phyloP scores from a whole-genome alignment of 2,888 invertebrate species.

The Lymantria dispar region DNA sequence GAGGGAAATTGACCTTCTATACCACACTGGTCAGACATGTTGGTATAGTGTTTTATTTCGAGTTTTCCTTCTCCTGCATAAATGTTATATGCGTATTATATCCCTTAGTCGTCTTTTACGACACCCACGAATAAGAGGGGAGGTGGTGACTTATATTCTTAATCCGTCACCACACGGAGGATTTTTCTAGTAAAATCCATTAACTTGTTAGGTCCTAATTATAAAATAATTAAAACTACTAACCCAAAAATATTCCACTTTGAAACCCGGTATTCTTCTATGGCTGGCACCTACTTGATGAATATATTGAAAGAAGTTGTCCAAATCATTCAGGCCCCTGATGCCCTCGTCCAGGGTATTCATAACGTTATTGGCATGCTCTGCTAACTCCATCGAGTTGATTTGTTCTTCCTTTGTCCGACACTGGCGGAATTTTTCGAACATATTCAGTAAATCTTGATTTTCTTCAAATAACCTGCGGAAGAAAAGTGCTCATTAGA shows the following conservation, averaged over 20 bases:
- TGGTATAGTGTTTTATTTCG: too few species aligned
- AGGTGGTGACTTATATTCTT: too few species aligned
- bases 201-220: too few species aligned
- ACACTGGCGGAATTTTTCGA: constrained; percentile 90
- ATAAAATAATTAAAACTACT: constrained; percentile 42
- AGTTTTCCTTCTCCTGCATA: too few species aligned
- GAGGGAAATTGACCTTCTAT: too few species aligned
- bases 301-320: constrained; percentile 91
- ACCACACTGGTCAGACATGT: too few species aligned
- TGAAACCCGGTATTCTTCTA: constrained; percentile 91
- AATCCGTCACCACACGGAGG: too few species aligned
- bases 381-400: constrained; percentile 90
- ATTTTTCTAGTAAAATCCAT: too few species aligned
- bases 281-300: constrained; percentile 93
- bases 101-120: too few species aligned
- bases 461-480: constrained; percentile 93
- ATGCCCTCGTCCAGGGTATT: constrained; percentile 94
- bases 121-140: too few species aligned
- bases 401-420: constrained; percentile 91
- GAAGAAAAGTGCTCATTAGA: constrained; percentile 8
- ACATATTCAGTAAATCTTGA: constrained; percentile 88
- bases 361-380: constrained; percentile 95
- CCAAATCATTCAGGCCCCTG: constrained; percentile 92
- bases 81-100: too few species aligned
- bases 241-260: constrained; percentile 95